Conservation (phyloP, 1,140 invertebrate genomes). For the Aphis gossypii region DNA sequence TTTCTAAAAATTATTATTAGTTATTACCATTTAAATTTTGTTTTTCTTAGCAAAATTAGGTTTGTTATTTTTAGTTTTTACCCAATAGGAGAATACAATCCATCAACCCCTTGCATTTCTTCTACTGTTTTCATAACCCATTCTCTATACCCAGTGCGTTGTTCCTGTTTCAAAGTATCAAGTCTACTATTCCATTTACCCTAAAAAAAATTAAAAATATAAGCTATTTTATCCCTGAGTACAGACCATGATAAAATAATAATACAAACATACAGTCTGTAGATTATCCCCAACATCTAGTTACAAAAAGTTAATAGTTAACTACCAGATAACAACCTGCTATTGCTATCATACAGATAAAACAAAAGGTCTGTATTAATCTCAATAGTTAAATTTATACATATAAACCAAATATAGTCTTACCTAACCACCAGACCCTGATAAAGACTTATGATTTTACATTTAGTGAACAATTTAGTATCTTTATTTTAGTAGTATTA, state of each 20-base stretch:
- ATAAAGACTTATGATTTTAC: too few relatives aligned
- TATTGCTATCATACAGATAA: neutral
- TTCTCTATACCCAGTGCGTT: constrained; percentile 77
- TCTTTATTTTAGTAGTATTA: too few relatives aligned
- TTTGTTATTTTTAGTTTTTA: neutral
- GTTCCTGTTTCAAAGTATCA: constrained; percentile 75
- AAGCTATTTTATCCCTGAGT: neutral
- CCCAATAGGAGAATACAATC: constrained; percentile 50
- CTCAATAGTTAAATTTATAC: neutral
- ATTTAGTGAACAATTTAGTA: too few relatives aligned
- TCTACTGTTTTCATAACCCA: constrained; percentile 81
- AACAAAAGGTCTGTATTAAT: neutral
- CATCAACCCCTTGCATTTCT: constrained; percentile 64
- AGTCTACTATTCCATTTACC: constrained; percentile 75
- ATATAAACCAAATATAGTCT: too few relatives aligned
- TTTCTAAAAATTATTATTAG: constrained; percentile 54
- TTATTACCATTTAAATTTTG: neutral
- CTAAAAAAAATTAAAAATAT: constrained; percentile 57
- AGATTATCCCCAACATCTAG: neutral
- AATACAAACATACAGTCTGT: neutral
- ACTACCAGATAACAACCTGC: neutral
- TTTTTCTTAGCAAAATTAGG: neutral
- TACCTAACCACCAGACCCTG: too few relatives aligned
- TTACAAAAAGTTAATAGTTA: neutral
- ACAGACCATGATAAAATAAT: neutral